Evolutionary conservation across 2,797 vertebrate genomes (phyloP).

Genomic region (Dicrostonyx torquatus): DNA sequence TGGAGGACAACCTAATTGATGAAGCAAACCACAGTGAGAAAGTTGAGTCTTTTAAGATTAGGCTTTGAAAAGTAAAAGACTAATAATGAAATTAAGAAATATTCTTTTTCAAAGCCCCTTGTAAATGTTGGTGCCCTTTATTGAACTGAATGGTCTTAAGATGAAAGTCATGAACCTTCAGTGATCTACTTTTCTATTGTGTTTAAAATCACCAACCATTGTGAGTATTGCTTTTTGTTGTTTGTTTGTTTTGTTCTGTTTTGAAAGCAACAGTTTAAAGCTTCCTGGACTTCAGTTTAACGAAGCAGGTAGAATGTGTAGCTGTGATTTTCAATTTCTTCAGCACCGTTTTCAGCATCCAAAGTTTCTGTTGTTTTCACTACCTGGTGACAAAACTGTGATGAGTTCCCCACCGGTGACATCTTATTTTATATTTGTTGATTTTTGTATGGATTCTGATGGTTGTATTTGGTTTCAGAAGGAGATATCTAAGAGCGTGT

Average conservation of each 20-base stretch:
- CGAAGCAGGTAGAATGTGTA: neutral
- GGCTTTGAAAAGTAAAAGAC: neutral
- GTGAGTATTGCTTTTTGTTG: neutral
- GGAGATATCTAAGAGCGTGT: neutral
- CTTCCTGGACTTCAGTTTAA: neutral
- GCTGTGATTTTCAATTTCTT: neutral
- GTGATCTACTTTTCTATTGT: neutral
- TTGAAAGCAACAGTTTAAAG: neutral
- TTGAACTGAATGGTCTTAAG: neutral
- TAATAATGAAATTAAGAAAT: neutral
- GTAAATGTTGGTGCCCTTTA: neutral
- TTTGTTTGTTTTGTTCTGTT: neutral
- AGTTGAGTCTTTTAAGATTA: neutral
- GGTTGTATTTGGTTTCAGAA: neutral
- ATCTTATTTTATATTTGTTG: neutral
- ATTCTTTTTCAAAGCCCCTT: neutral
- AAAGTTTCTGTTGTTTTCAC: neutral
- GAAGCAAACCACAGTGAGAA: neutral
- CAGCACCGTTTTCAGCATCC: neutral
- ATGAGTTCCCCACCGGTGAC: neutral
- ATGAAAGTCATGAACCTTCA: neutral
- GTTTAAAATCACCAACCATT: neutral
- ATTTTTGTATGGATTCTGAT: neutral
- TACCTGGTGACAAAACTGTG: neutral
- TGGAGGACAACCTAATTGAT: neutral